Evolutionary conservation across 2,888 invertebrate genomes (phyloP), one percentile per base, ranked within the genome.

Genomic region (Stenolophus ochropezus): DNA sequence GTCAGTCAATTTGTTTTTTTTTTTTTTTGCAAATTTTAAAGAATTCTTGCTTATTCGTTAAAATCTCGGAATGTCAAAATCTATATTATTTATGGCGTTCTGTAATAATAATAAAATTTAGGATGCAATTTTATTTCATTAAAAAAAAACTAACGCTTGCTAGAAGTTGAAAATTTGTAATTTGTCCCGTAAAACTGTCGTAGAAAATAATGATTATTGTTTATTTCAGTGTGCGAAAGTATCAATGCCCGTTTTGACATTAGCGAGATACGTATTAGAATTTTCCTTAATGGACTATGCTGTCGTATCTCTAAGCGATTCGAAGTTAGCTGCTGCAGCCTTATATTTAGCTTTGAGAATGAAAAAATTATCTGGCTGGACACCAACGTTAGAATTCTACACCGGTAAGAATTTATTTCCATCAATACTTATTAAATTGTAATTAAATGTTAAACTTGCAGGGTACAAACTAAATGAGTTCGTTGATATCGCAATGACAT

Each of bases 201-300:
- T n/a, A n/a, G n/a, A n/a, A n/a, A n/a, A n/a, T n/a, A n/a, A n/a
- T n/a, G n/a, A n/a, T n/a, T 18, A 2, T 58, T 16, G 47, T 81
- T 27, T 58, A 20, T 78, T 80, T 83, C 87, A 96, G 94, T 96
- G 96, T 89, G 94, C 94, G 79, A 94, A 95, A 88, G 93, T 96
- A 75, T 93, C 95, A 25, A 97, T 99, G 97, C 95, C 96, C 75
- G 94, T 95, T 20, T 91, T 99, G 85, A 99, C 99, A 0, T 90
- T 99, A 86, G 98, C 98, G 25, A 93, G 99, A 83, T 99, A 94
- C 90, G 95, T 99, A 87, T 92, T 99, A 87, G 99, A 99, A 89
- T 93, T 94, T 87, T 96, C 97, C 1, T 91, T 99, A 83, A 94
- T 98, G 94, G 97, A 98, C 88, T 98, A 98, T 89, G 91, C 92